Evolutionary conservation across 1,140 invertebrate genomes (phyloP).

Genomic region (Protaetia brevitarsis): DNA sequence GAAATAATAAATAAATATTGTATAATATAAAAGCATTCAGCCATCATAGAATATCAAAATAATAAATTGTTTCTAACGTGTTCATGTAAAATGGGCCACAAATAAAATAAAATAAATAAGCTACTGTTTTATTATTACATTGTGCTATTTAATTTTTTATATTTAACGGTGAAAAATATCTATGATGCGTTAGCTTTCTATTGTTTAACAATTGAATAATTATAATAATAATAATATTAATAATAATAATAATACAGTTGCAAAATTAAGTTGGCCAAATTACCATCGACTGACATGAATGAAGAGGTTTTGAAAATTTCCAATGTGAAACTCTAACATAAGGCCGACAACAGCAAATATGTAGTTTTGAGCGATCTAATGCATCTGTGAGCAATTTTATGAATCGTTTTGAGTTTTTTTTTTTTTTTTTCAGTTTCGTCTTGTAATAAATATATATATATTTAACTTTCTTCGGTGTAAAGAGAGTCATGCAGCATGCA

Average conservation of each 20-base stretch:
- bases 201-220: not conserved
- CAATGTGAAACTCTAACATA: conserved; percentile 15
- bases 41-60: conserved; percentile 31
- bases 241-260: not conserved
- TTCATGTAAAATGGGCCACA: conserved; percentile 7
- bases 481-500: conserved; percentile 42
- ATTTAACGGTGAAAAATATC: conserved; percentile 13
- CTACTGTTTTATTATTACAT: too few species aligned
- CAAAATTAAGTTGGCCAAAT: not conserved
- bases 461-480: not conserved
- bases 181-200: not conserved
- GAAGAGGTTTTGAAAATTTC: too few species aligned
- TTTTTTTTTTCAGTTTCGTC: too few species aligned
- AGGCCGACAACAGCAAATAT: conserved; percentile 34
- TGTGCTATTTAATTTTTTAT: not conserved
- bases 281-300: not conserved
- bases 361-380: conserved; percentile 49
- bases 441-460: not conserved
- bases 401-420: too few species aligned
- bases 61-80: not conserved
- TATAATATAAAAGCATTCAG: conserved; percentile 36
- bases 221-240: not conserved
- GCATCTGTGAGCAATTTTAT: conserved; percentile 50
- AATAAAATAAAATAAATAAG: not conserved
- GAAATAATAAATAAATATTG: too few species aligned